A percentile compares a stretch with the other conserved stretches of the same genome.
These are phyloP conservation scores for Pristionchus fissidentatus DNA, from an alignment of 2,888 invertebrate species.

Conservation along the genomic window DNA sequence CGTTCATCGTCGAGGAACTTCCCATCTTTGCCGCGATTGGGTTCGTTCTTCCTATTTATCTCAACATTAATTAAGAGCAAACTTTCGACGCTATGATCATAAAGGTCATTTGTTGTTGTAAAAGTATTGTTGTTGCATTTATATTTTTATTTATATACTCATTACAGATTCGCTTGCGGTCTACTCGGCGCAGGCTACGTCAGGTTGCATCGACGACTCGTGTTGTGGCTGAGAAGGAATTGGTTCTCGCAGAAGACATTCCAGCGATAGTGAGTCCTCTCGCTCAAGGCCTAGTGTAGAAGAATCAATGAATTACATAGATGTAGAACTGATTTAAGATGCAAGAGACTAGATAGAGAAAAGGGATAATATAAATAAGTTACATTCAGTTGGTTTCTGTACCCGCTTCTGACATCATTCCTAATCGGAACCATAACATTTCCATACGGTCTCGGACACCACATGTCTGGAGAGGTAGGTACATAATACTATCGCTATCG, in stretches of 20 bases:
- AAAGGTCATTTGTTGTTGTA: background rate
- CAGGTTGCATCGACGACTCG: conserved; percentile 65
- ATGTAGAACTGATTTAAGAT: background rate
- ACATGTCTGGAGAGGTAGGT: conserved; percentile 79
- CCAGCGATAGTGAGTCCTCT: conserved; percentile 66
- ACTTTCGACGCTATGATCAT: background rate
- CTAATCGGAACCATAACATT: conserved; percentile 89
- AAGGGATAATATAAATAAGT: background rate
- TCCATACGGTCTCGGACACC: conserved; percentile 92
- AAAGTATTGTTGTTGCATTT: background rate
- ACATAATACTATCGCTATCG: background rate
- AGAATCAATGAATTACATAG: background rate
- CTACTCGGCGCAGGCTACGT: conserved; percentile 70
- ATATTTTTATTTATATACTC: background rate
- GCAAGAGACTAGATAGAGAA: background rate
- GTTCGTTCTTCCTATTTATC: background rate
- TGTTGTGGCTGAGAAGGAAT: conserved; percentile 71
- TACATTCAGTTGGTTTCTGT: conserved; percentile 89
- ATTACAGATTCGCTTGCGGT: conserved; percentile 68
- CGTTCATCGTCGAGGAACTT: conserved; percentile 18
- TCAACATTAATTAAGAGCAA: background rate
- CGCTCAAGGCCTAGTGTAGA: background rate
- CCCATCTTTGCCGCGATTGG: conserved; percentile 41
- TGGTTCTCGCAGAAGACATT: conserved; percentile 67
- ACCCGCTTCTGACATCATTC: conserved; percentile 85